Evolutionary conservation across 2,888 invertebrate genomes (phyloP).

Genomic region (Drosophila atripex): DNA sequence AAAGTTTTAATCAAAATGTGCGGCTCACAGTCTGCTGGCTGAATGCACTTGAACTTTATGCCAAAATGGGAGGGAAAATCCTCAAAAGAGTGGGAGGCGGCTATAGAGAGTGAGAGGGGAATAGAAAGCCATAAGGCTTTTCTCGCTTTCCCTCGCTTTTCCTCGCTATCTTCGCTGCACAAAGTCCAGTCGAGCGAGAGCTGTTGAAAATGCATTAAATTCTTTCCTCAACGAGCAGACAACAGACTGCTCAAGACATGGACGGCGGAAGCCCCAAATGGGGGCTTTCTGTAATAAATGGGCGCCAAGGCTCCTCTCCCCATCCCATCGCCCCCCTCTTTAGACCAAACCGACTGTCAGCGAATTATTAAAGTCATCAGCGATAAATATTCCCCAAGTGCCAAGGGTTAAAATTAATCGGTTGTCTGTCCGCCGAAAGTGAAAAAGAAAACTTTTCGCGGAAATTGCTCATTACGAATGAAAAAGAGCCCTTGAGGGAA

Average conservation of each 20-base stretch:
- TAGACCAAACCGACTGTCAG: constrained; percentile 10
- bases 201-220: constrained; percentile 48
- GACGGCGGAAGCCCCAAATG: not conserved
- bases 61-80: not conserved
- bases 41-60: constrained; percentile 54
- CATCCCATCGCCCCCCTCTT: not conserved
- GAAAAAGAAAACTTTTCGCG: constrained; percentile 8
- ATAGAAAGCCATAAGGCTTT: not conserved
- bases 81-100: too few species aligned
- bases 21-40: constrained; percentile 49
- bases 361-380: constrained; percentile 35
- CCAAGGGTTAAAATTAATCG: constrained; percentile 15
- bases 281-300: too few species aligned
- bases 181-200: constrained; percentile 43
- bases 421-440: not conserved
- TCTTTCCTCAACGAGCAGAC: constrained; percentile 37
- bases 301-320: not conserved
- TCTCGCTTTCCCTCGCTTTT: not conserved
- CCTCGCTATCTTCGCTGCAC: constrained; percentile 15
- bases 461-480: not conserved
- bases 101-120: too few species aligned
- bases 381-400: constrained; percentile 21
- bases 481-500: not conserved
- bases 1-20: constrained; percentile 74
- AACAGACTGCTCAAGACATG: constrained; percentile 10